phyloP scores from a whole-genome alignment of 2,113 vertebrate species.

The Scartelaos histophorus region DNA sequence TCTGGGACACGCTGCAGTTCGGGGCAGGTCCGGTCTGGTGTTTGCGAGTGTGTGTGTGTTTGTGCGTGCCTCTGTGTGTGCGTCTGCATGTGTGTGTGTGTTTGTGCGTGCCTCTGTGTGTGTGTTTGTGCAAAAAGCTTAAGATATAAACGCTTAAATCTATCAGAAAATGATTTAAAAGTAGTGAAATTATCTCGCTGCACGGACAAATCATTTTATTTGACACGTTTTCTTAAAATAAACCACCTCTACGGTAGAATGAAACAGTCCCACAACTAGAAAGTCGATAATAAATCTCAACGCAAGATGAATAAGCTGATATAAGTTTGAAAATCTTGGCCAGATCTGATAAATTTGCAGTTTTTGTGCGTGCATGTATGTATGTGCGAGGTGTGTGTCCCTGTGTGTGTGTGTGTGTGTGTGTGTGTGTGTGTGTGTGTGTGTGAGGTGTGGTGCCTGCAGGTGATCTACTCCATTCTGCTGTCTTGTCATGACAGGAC shows the following conservation, averaged over 20 bases:
- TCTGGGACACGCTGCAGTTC: constrained; percentile 32
- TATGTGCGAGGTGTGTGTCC: constrained; percentile 40
- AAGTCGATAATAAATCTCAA: too few species aligned
- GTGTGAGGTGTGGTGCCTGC: constrained; percentile 73
- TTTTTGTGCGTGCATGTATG: constrained; percentile 8
- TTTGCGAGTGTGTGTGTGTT: constrained; percentile 33
- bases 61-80: constrained; percentile 26
- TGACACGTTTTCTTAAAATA: too few species aligned
- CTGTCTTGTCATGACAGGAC: constrained; percentile 77
- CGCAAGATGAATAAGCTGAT: too few species aligned
- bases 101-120: constrained; percentile 19
- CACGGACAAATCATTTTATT: too few species aligned
- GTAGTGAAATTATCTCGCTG: too few species aligned
- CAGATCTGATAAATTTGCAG: too few species aligned
- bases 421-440: constrained; percentile 16
- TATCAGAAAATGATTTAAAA: too few species aligned
- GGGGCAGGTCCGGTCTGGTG: constrained; percentile 27
- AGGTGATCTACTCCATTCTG: constrained; percentile 72
- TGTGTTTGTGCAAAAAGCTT: constrained; percentile 39
- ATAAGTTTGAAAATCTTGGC: too few species aligned
- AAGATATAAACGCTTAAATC: too few species aligned
- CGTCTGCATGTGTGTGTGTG: neutral
- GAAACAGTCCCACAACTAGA: too few species aligned
- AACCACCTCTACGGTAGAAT: too few species aligned
- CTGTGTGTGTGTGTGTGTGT: constrained; percentile 21